Conservation (phyloP, 2,797 vertebrate genomes). For the Caiman crocodilus region DNA sequence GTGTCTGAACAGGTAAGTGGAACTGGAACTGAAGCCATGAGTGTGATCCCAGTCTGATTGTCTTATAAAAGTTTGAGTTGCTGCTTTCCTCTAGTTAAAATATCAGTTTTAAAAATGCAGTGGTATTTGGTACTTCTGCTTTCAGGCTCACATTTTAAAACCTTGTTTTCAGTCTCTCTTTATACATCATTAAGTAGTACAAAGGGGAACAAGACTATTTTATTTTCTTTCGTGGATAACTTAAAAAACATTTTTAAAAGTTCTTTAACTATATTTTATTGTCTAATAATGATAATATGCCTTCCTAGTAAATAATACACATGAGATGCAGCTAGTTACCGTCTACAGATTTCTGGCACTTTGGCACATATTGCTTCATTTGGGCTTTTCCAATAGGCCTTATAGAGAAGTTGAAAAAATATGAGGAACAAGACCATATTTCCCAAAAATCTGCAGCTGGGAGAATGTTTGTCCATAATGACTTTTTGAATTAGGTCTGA, state of each 20-base stretch:
- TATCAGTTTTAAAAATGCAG: neutral
- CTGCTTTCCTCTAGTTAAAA: neutral
- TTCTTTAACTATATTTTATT: too few species aligned
- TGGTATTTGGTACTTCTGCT: neutral
- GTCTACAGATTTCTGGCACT: too few species aligned
- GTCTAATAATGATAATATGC: too few species aligned
- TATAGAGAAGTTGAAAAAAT: too few species aligned
- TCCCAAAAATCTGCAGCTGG: too few species aligned
- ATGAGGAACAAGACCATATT: too few species aligned
- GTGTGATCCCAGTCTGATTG: neutral
- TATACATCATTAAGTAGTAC: neutral
- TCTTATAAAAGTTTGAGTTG: neutral
- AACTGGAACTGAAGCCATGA: neutral
- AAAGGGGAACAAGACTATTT: neutral
- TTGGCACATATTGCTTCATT: too few species aligned
- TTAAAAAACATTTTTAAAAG: neutral
- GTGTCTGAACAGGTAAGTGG: slow-evolving; percentile 77
- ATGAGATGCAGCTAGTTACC: too few species aligned
- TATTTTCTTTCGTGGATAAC: neutral
- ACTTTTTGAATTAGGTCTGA: too few species aligned
- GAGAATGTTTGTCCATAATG: too few species aligned
- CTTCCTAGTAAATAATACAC: too few species aligned
- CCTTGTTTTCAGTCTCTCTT: neutral
- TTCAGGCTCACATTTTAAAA: neutral
- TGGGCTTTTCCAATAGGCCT: too few species aligned